These are phyloP conservation scores for Sorex araneus DNA, from an alignment of 2,113 vertebrate genomes.

Conservation along the genomic window DNA sequence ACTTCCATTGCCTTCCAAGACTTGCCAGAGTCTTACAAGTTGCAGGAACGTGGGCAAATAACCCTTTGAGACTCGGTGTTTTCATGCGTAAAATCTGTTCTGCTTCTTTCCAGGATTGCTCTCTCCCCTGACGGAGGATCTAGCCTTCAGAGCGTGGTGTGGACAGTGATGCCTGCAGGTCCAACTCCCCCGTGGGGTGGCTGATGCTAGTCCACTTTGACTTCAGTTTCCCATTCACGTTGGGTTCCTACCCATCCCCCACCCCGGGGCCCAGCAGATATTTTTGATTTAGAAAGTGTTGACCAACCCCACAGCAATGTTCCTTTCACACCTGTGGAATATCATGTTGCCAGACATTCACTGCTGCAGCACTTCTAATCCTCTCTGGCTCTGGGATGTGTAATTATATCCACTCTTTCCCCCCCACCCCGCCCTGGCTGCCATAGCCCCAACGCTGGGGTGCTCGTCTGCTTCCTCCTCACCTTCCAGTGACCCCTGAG, in stretches of 20 bases:
- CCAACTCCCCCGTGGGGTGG: too few species aligned
- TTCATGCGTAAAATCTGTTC: not conserved
- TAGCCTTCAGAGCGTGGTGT: not conserved
- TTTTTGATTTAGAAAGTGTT: constrained; percentile 74
- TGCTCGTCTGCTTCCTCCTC: constrained; percentile 48
- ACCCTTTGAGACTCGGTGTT: not conserved
- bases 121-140: not conserved
- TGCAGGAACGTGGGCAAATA: not conserved
- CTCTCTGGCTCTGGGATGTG: constrained; percentile 48
- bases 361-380: constrained; percentile 63
- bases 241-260: not conserved
- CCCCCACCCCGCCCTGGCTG: not conserved
- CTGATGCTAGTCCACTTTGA: not conserved
- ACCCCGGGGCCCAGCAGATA: not conserved
- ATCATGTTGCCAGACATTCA: constrained; percentile 74
- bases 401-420: constrained; percentile 67
- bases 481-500: constrained; percentile 50
- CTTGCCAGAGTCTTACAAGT: not conserved
- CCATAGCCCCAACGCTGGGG: not conserved
- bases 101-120: not conserved
- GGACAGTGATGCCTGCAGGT: not conserved
- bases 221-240: not conserved
- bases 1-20: not conserved
- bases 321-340: constrained; percentile 74
- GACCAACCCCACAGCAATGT: constrained; percentile 43